phyloP scores from a whole-genome alignment of 2,113 vertebrate species.

The western clawed frog (Xenopus tropicalis) region DNA sequence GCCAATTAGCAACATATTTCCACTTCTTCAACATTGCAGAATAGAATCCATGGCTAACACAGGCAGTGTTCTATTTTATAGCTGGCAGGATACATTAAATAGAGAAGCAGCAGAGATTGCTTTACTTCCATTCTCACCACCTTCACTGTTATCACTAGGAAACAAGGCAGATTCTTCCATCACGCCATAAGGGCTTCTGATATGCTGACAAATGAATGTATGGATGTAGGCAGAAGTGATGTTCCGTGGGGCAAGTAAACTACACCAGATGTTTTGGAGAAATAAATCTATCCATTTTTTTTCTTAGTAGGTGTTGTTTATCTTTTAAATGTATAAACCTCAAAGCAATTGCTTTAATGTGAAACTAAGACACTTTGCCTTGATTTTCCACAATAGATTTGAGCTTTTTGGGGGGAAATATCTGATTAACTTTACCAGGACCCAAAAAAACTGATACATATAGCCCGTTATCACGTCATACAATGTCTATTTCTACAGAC shows the following conservation, averaged over 20 bases:
- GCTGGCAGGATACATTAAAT: background rate
- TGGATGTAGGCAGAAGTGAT: background rate
- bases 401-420: background rate
- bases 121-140: background rate
- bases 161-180: background rate
- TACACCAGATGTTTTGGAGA: background rate
- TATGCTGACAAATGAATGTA: background rate
- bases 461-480: background rate
- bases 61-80: no score
- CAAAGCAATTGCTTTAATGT: background rate
- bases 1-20: background rate
- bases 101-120: background rate
- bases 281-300: slow-evolving; percentile 3
- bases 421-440: background rate
- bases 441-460: background rate
- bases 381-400: no score
- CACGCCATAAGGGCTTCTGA: background rate
- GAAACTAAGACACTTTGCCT: background rate
- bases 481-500: background rate
- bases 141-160: background rate
- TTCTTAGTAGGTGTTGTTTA: slow-evolving; percentile 1
- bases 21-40: background rate
- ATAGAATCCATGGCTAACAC: background rate
- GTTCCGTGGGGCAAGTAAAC: background rate
- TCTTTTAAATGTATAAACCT: background rate